These are phyloP conservation scores for Chaenogobius annularis DNA, from an alignment of 2,113 vertebrate genomes.

Conservation along the genomic window DNA sequence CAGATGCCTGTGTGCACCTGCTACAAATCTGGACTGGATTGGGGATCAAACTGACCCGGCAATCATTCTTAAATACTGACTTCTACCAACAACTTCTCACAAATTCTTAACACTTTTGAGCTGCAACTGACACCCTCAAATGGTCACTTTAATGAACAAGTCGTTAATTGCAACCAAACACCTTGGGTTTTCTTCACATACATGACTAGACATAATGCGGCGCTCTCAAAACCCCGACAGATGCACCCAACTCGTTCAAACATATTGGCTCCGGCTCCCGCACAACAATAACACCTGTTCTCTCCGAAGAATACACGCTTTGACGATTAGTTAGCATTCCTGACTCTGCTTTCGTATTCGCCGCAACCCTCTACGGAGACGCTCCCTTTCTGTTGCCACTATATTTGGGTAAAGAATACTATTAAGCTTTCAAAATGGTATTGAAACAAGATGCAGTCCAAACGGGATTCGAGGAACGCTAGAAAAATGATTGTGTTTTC, in stretches of 20 bases:
- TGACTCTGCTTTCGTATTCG: slow-evolving; percentile 38
- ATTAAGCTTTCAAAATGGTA: slow-evolving; percentile 35
- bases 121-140: not conserved
- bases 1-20: no score
- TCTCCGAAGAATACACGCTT: slow-evolving; percentile 46
- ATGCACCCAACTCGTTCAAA: slow-evolving; percentile 20
- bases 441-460: slow-evolving; percentile 23
- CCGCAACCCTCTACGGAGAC: slow-evolving; percentile 42
- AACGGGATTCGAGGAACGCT: slow-evolving; percentile 28
- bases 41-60: no score
- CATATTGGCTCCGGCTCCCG: slow-evolving; percentile 53
- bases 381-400: slow-evolving; percentile 26
- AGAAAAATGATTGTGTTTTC: slow-evolving; percentile 42
- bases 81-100: not conserved
- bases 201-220: not conserved
- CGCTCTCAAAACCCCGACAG: slow-evolving; percentile 14
- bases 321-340: slow-evolving; percentile 57
- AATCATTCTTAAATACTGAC: not conserved
- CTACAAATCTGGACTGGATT: no score
- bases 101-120: not conserved
- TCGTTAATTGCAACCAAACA: not conserved
- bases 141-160: not conserved
- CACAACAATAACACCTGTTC: slow-evolving; percentile 66
- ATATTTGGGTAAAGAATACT: slow-evolving; percentile 48
- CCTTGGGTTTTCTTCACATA: not conserved